Percentiles rank a stretch among this genome's conserved stretches.
These are phyloP conservation scores for Syngnathus acus DNA, from an alignment of 2,797 vertebrate species.

Conservation along the genomic window DNA sequence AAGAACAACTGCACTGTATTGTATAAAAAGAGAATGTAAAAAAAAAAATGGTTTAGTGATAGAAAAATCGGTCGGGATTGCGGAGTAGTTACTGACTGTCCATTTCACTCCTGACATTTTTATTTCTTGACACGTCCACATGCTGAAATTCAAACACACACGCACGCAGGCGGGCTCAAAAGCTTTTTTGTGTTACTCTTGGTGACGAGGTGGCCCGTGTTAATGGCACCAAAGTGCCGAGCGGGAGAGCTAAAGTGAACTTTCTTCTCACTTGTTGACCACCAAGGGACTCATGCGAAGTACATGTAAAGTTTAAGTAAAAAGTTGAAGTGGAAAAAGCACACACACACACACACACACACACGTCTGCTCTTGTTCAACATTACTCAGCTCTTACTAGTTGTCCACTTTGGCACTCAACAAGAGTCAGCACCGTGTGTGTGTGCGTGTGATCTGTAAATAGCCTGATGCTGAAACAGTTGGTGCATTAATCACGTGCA, in stretches of 20 bases:
- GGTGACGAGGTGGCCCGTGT: conserved; percentile 30
- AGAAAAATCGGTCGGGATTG: too few relatives aligned
- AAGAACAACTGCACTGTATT: too few relatives aligned
- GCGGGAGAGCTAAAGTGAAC: conserved; percentile 39
- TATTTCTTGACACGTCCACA: conserved; percentile 20
- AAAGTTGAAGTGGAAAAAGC: background rate
- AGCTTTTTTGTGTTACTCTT: conserved; percentile 54
- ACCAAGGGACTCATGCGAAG: conserved; percentile 27
- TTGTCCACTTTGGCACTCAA: conserved; percentile 1
- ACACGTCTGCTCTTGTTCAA: background rate
- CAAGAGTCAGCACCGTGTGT: background rate
- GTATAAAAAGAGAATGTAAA: too few relatives aligned
- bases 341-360: background rate
- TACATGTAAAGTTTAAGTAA: conserved; percentile 5
- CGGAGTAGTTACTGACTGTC: too few relatives aligned
- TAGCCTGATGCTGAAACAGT: conserved; percentile 14
- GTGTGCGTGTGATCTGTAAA: conserved; percentile 6
- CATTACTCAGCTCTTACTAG: conserved; percentile 5
- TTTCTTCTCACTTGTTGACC: conserved; percentile 39
- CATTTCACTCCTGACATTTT: background rate
- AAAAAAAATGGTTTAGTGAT: too few relatives aligned
- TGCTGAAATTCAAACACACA: conserved; percentile 27
- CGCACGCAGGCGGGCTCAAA: conserved; percentile 23
- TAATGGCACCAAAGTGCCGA: conserved; percentile 54
- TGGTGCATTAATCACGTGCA: conserved; percentile 7